These are phyloP conservation scores for Psilopogon haemacephalus DNA, from an alignment of 2,113 vertebrate species.

Conservation along the genomic window DNA sequence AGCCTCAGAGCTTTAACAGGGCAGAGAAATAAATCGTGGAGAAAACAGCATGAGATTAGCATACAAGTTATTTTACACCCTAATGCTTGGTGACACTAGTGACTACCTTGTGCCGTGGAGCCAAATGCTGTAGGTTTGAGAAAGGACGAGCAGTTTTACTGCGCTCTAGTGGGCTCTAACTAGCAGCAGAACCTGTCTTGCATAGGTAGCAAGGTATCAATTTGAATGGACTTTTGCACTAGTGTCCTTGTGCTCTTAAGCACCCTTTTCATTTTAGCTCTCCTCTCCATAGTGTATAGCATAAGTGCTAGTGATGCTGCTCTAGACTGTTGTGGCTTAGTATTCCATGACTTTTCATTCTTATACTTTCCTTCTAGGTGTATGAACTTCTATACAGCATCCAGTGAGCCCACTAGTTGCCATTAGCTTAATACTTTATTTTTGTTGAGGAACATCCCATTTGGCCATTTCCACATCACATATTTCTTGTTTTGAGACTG, in stretches of 20 bases:
- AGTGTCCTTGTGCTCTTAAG: neutral
- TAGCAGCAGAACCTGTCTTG: neutral
- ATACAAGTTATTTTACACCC: slow-evolving; percentile 5
- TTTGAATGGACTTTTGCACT: neutral
- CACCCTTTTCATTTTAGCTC: neutral
- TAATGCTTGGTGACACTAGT: neutral
- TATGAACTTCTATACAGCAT: neutral
- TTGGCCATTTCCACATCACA: neutral
- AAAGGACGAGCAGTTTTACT: neutral
- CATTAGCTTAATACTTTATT: neutral
- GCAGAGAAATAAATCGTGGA: slow-evolving; percentile 12
- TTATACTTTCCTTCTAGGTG: neutral
- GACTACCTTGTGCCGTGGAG: neutral
- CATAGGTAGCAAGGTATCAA: rapidly evolving
- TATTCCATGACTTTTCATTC: neutral
- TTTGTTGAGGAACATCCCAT: neutral
- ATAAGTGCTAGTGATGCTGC: neutral
- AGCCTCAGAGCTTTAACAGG: neutral
- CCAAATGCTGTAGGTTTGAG: neutral
- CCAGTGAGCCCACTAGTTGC: neutral
- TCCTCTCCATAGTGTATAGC: neutral
- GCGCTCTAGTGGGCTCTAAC: neutral
- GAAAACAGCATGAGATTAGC: slow-evolving; percentile 17
- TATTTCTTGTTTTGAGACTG: neutral
- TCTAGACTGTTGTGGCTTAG: neutral